Conservation (phyloP, 2,797 vertebrate genomes). For the Coregonus sp. region DNA sequence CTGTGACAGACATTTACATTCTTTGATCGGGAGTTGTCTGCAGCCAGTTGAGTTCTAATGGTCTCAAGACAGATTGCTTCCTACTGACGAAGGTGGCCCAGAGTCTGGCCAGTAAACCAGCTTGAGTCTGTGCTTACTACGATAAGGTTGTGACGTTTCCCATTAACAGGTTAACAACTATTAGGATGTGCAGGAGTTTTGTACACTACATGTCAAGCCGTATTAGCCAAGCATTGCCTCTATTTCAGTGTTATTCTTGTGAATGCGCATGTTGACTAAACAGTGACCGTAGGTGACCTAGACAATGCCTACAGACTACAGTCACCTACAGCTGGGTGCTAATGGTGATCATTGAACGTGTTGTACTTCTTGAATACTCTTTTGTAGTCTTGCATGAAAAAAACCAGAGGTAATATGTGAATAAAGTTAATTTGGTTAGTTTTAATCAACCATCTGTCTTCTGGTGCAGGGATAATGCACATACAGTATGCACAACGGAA, state of each 20-base stretch:
- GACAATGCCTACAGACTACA: neutral
- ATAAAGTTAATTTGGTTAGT: neutral
- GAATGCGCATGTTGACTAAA: neutral
- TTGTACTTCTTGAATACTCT: neutral
- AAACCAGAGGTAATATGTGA: neutral
- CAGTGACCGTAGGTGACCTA: neutral
- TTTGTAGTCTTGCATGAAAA: neutral
- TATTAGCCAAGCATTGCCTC: neutral
- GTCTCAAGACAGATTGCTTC: constrained; percentile 2
- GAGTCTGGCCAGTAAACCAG: neutral
- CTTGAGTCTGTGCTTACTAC: neutral
- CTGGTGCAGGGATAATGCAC: neutral
- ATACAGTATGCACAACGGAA: too few relatives aligned
- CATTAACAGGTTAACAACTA: neutral
- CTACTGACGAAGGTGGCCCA: neutral
- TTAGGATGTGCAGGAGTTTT: neutral
- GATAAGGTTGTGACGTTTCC: neutral
- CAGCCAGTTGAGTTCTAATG: constrained; percentile 1
- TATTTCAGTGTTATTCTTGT: neutral
- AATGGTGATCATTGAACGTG: neutral
- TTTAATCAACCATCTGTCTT: neutral
- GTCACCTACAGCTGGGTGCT: neutral
- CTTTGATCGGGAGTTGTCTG: neutral
- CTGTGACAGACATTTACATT: neutral
- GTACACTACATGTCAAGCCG: neutral